Base-by-base conservation (phyloP, 2,888 invertebrate genomes). In the Oeneis ivallda region DNA sequence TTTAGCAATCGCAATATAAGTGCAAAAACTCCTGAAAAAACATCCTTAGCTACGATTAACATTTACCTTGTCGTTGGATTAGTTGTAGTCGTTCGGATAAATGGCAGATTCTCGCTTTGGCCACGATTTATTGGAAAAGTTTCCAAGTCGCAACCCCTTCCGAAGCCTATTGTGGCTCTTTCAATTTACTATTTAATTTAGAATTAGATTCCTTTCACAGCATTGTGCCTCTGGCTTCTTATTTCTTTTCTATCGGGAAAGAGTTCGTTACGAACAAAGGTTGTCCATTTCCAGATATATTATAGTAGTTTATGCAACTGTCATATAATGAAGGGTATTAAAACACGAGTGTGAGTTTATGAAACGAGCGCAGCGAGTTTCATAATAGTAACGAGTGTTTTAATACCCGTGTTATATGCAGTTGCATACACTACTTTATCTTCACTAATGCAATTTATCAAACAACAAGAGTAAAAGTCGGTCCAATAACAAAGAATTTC, bases 91-190 rank as follows among this genome's bases (percentile, higher is more conserved):
- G 17, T 47, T 9, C 26, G 57, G 7, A 47, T 32, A 8, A 58
- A 41, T 15, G 26, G 41, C 10, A n/a, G n/a, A 34, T 7, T 17
- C 26, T 5, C 45, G n/a, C 43, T 15, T 45, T 5, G 9, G 32
- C 58, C 58, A 9, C 62, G 68, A 66, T 71, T 71, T 71, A 71
- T 71, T 71, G 71, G 66, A 64, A 65, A 70, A 71, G 70, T 71
- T 71, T 70, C 70, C 39, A 66, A 64, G 60, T 67, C 70, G 67
- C 43, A 71, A 65, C 66, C 63, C 57, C 65, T 67, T 64, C 45
- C 66, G 66, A 63, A 66, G 63, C 68, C 70, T 65, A 67, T 68
- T 67, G 68, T 59, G 62, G 67, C 65, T 52, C 52, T 65, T 68
- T 70, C 68, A 70, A 70, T 70, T 66, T 70, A 70, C 67, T 65